phyloP scores from a whole-genome alignment of 2,888 invertebrate species.

The Leucoma salicis region DNA sequence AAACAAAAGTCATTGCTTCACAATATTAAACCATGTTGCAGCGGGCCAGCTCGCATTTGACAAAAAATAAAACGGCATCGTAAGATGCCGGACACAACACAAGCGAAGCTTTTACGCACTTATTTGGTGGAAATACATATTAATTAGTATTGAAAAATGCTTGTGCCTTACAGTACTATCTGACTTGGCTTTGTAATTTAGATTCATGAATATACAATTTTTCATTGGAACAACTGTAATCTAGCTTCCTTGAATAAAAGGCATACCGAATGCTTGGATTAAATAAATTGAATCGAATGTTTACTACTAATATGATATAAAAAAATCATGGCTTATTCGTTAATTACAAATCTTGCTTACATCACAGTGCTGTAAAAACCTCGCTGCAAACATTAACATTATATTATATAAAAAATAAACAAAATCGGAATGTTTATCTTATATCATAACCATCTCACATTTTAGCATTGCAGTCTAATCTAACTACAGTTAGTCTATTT shows the following conservation, averaged over 20 bases:
- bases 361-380: neutral
- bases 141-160: too few relatives aligned
- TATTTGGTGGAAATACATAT: too few relatives aligned
- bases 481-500: neutral
- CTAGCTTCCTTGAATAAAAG: too few relatives aligned
- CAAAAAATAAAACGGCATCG: neutral
- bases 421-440: slow-evolving; percentile 24
- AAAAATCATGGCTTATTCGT: neutral
- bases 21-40: slow-evolving; percentile 23
- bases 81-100: neutral
- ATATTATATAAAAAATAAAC: neutral
- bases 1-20: slow-evolving; percentile 40
- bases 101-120: neutral
- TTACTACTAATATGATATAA: neutral
- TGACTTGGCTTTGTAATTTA: too few relatives aligned
- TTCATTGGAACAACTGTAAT: too few relatives aligned
- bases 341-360: neutral
- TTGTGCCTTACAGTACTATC: too few relatives aligned
- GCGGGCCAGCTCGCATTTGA: slow-evolving; percentile 12
- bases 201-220: too few relatives aligned
- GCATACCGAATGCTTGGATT: too few relatives aligned
- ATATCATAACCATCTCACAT: neutral
- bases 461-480: neutral
- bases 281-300: neutral
- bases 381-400: neutral